phyloP scores from a whole-genome alignment of 1,140 invertebrate species.

The Sitodiplosis mosellana region DNA sequence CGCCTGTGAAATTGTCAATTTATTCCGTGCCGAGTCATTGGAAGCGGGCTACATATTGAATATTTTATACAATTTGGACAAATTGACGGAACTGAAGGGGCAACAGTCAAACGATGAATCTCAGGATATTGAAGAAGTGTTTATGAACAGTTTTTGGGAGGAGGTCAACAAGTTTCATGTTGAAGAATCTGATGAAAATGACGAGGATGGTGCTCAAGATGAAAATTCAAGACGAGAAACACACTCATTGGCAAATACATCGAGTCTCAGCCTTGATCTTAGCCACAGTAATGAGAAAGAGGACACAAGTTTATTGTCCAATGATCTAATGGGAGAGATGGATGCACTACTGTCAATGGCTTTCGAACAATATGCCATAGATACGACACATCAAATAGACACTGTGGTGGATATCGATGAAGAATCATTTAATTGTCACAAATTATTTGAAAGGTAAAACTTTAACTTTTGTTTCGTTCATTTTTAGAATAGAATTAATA shows the following conservation, averaged over 20 bases:
- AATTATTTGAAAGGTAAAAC: no score
- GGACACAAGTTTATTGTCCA: neutral
- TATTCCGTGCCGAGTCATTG: neutral
- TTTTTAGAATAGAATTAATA: no score
- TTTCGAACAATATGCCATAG: neutral
- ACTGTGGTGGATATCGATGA: no score
- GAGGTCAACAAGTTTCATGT: neutral
- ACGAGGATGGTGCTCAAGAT: neutral
- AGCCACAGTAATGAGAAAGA: neutral
- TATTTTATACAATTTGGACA: conserved; percentile 13
- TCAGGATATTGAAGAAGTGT: neutral
- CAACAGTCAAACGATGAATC: neutral
- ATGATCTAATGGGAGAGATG: neutral
- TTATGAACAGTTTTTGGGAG: conserved; percentile 1
- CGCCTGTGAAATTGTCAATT: no score
- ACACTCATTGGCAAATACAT: neutral
- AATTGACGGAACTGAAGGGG: conserved; percentile 10
- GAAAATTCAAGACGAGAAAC: no score
- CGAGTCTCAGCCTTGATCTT: no score
- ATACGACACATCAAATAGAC: no score
- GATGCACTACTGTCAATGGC: neutral
- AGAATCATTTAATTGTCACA: no score
- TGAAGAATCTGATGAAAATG: no score
- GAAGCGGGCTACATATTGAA: conserved; percentile 17
- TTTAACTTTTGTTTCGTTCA: no score